Evolutionary conservation across 1,140 invertebrate genomes (phyloP).

Genomic region (Lucilia sericata): DNA sequence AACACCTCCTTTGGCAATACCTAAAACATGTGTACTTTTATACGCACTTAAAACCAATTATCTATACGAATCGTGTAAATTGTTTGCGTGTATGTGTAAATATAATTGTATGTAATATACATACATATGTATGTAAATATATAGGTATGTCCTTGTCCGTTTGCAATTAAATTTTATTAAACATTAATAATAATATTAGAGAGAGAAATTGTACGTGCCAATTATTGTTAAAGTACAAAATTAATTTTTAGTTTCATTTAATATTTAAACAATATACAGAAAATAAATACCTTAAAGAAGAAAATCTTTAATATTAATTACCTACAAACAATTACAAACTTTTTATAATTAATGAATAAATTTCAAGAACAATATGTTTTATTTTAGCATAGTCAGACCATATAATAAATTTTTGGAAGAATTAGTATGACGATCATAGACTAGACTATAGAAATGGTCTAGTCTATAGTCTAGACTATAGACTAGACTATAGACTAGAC

Average conservation of each 20-base stretch:
- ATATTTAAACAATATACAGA: neutral
- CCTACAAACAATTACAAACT: no score
- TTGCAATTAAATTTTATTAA: constrained; percentile 20
- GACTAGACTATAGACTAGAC: no score
- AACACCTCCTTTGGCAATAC: neutral
- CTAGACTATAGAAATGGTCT: no score
- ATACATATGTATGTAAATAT: neutral
- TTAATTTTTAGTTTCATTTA: constrained; percentile 3
- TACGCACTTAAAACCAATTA: neutral
- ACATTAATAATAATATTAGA: constrained; percentile 8
- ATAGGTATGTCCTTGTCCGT: neutral
- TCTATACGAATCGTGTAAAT: neutral
- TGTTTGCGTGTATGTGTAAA: neutral
- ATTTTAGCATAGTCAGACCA: no score
- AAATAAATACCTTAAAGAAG: no score
- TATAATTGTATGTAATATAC: neutral
- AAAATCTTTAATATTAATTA: no score
- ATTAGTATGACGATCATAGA: no score
- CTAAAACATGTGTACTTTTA: neutral
- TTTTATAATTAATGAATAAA: no score
- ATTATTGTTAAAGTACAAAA: constrained; percentile 18
- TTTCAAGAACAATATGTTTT: no score
- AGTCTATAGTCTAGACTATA: no score
- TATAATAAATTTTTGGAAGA: no score
- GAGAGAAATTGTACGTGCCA: constrained; percentile 5